These are phyloP conservation scores for Peromyscus leucopus DNA, from an alignment of 2,113 vertebrate species.

Conservation along the genomic window DNA sequence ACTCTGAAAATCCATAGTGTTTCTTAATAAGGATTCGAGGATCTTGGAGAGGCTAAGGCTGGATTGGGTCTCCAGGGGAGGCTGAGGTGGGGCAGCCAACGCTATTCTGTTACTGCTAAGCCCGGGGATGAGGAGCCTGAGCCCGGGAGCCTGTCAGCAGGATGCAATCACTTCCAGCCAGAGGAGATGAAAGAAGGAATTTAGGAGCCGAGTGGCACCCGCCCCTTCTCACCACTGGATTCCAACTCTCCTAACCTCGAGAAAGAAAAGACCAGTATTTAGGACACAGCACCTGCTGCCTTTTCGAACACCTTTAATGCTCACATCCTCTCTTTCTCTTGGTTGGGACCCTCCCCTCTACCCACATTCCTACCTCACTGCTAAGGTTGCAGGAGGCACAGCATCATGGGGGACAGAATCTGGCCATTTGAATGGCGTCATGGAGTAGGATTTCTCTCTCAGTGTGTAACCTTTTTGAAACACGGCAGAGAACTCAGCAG, in stretches of 20 bases:
- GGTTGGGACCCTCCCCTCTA: too few species aligned
- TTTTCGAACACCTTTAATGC: background rate
- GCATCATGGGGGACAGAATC: background rate
- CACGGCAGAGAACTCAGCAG: background rate
- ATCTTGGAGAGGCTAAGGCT: constrained; percentile 73
- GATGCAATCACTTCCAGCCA: constrained; percentile 28
- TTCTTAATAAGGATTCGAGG: constrained; percentile 75
- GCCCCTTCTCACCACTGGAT: background rate
- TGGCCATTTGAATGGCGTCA: background rate
- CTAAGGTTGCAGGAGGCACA: background rate
- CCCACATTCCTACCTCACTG: background rate
- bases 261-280: background rate
- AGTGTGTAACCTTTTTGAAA: background rate
- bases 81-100: background rate
- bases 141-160: constrained; percentile 38
- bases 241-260: background rate
- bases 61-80: constrained; percentile 52
- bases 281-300: background rate
- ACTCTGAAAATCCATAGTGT: constrained; percentile 76
- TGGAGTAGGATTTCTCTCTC: background rate
- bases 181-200: constrained; percentile 7
- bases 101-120: constrained; percentile 29
- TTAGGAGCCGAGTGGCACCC: background rate
- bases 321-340: background rate
- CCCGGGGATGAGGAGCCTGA: constrained; percentile 19